These are phyloP conservation scores for Galaxea fascicularis DNA, from an alignment of 92 coral and sea anemone species.

Conservation along the genomic window DNA sequence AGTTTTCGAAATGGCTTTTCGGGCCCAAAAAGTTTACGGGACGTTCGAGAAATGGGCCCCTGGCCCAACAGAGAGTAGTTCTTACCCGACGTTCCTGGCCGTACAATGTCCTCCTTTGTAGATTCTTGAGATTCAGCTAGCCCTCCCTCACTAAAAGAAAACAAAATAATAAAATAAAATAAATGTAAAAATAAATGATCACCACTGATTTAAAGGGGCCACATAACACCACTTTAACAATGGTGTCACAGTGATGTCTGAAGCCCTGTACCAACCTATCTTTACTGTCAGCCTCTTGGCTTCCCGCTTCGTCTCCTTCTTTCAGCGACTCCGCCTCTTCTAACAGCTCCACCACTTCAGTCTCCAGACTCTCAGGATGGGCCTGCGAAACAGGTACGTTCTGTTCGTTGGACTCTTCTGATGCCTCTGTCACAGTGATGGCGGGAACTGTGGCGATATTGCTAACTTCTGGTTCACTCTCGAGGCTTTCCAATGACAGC, in stretches of 20 bases:
- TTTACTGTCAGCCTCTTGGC: slow-evolving; percentile 26
- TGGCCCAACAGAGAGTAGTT: background rate
- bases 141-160: background rate
- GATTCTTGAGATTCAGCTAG: slow-evolving; percentile 7
- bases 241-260: background rate
- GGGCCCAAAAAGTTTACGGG: too few species aligned
- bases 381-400: slow-evolving; percentile 94
- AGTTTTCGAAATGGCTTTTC: too few species aligned
- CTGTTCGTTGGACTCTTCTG: slow-evolving; percentile 90
- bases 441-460: slow-evolving; percentile 78
- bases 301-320: slow-evolving; percentile 28
- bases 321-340: slow-evolving; percentile 62
- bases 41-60: too few species aligned
- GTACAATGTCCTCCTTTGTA: slow-evolving; percentile 9
- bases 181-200: background rate
- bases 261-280: slow-evolving; percentile 21
- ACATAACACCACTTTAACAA: background rate
- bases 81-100: slow-evolving; percentile 35
- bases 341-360: slow-evolving; percentile 61
- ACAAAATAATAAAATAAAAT: background rate
- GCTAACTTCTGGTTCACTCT: slow-evolving; percentile 77
- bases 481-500: slow-evolving; percentile 83
- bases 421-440: slow-evolving; percentile 67
- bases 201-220: background rate
- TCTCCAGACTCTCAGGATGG: slow-evolving; percentile 71